Conservation (phyloP, 35 echinoderm and acorn worm species). For the Patiria miniata region DNA sequence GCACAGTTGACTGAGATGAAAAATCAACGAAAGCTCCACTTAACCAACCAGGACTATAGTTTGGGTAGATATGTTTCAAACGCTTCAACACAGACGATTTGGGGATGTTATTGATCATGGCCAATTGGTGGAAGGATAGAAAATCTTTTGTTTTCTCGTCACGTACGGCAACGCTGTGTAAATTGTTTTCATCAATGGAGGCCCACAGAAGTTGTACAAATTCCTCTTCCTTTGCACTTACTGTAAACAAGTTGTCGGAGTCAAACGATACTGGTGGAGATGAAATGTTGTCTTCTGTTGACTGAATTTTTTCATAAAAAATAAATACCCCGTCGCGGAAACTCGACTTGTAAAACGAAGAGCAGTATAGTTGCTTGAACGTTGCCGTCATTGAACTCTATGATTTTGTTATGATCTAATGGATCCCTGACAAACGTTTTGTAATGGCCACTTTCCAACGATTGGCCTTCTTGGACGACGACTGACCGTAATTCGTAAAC, state of each 20-base stretch:
- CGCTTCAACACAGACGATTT: neutral
- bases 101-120: neutral
- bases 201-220: neutral
- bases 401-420: neutral
- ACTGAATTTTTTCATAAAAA: neutral
- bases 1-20: neutral
- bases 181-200: neutral
- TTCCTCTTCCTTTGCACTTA: neutral
- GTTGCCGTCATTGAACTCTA: neutral
- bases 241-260: neutral
- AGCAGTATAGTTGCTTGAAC: neutral
- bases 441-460: neutral
- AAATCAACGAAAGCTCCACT: neutral
- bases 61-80: neutral
- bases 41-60: too few relatives aligned
- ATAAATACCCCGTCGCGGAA: neutral
- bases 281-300: neutral
- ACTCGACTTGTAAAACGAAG: neutral
- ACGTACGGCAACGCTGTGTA: neutral
- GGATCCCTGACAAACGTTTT: neutral
- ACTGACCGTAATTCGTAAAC: neutral
- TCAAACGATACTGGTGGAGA: neutral
- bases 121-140: too few relatives aligned
- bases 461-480: neutral
- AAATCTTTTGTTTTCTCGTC: neutral